Percentiles rank a stretch among this genome's conserved stretches.
Conservation (phyloP, 1,140 invertebrate species). For the Neodiprion fabricii region DNA sequence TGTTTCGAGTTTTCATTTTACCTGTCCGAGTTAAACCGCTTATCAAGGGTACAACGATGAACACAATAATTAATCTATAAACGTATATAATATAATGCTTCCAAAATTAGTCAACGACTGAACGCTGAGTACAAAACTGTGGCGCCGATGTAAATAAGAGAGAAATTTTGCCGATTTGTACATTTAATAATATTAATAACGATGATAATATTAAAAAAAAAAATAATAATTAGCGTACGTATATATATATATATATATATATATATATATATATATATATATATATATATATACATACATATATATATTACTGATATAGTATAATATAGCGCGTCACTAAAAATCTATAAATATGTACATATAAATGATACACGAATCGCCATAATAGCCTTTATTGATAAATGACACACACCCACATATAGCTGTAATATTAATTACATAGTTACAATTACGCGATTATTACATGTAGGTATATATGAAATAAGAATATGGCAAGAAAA, state of each 20-base stretch:
- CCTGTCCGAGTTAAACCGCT: no score
- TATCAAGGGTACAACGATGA: no score
- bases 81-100: slow-evolving; percentile 23
- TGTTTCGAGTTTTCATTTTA: no score
- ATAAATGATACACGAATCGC: slow-evolving; percentile 11
- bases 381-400: slow-evolving; percentile 16
- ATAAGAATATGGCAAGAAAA: background rate
- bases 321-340: background rate
- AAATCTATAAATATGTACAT: background rate
- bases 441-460: no score
- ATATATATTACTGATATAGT: background rate
- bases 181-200: slow-evolving; percentile 22
- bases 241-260: no score
- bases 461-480: background rate
- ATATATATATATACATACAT: no score
- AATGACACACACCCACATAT: background rate
- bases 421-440: background rate
- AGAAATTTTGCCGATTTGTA: slow-evolving; percentile 11
- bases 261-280: no score
- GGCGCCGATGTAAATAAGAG: slow-evolving; percentile 10
- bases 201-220: slow-evolving; percentile 16
- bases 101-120: slow-evolving; percentile 30
- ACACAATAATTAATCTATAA: no score
- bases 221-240: slow-evolving; percentile 15
- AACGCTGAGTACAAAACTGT: slow-evolving; percentile 33